Evolutionary conservation across 2,888 invertebrate species (phyloP), one percentile per base, ranked within the genome.

Genomic region (Leptopilina drosophilae): DNA sequence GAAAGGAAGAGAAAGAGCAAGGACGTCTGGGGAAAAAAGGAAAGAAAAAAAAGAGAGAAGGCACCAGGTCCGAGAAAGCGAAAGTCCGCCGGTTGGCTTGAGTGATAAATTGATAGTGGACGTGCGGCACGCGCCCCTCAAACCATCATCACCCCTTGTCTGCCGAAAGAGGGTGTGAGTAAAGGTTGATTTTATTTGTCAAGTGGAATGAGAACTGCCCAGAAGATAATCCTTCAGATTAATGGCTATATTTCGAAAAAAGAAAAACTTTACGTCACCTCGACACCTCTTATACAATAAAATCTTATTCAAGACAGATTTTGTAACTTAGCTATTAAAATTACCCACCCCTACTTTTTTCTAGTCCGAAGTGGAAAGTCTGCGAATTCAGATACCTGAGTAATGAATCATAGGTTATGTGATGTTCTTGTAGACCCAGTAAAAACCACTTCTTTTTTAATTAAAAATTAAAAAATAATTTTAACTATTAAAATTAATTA

Each of bases 91-190:
- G 77, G 76, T 20, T 82, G 84, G 86, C 84, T 83, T 86, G 88
- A 87, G 88, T 90, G 89, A 91, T 91, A 90, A 91, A 91, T 90
- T 91, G 91, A 90, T 90, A 91, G 89, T 90, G 90, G 90, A 90
- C 90, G 88, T 86, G 87, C 87, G 89, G 87, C 90, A 89, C 89
- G 90, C 88, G 84, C 85, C 80, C 81, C 81, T 76, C 82, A 82
- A 84, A 85, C 88, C 85, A 85, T 85, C 81, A 84, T 9, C 85
- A 81, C 82, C 82, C 82, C 80, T 20, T 78, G 69, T 12, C 69
- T 69, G 12, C 67, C 64, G 65, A 78, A 62, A 79, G 76, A 75
- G 77, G 82, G 76, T n/a, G 62, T 79, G 78, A 69, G 62, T 15
- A 62, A 62, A 62, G 78, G 79, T 76, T 73, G 26, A 46, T 76